phyloP scores from a whole-genome alignment of 2,113 vertebrate species.

The Gorilla gorilla region DNA sequence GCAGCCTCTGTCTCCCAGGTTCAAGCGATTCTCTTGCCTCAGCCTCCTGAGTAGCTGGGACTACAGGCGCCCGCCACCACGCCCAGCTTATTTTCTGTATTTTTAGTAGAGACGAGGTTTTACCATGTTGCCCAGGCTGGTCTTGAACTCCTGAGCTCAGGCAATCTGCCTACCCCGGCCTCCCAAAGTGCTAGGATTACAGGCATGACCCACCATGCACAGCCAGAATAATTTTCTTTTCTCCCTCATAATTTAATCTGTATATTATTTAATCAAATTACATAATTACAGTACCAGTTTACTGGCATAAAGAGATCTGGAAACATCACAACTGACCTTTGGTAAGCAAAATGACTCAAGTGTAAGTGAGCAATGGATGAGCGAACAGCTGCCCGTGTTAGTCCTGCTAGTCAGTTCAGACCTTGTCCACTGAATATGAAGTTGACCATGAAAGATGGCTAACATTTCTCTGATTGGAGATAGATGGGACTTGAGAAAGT shows the following conservation, averaged over 20 bases:
- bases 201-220: too few relatives aligned
- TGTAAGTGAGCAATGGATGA: neutral
- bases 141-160: too few relatives aligned
- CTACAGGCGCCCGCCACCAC: too few relatives aligned
- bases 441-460: neutral
- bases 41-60: too few relatives aligned
- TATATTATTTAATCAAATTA: neutral
- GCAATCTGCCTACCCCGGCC: too few relatives aligned
- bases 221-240: neutral
- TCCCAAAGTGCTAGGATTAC: too few relatives aligned
- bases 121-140: too few relatives aligned
- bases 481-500: neutral
- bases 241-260: neutral
- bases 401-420: neutral
- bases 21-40: too few relatives aligned
- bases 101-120: too few relatives aligned
- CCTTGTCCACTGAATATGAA: neutral
- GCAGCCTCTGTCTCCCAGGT: too few relatives aligned
- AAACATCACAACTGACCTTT: neutral
- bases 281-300: neutral
- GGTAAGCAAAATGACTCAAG: neutral
- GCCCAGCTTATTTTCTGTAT: too few relatives aligned
- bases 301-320: neutral
- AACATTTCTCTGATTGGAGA: neutral
- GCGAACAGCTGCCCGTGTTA: neutral